phyloP scores from a whole-genome alignment of 2,797 vertebrate species.

The Furcifer pardalis region DNA sequence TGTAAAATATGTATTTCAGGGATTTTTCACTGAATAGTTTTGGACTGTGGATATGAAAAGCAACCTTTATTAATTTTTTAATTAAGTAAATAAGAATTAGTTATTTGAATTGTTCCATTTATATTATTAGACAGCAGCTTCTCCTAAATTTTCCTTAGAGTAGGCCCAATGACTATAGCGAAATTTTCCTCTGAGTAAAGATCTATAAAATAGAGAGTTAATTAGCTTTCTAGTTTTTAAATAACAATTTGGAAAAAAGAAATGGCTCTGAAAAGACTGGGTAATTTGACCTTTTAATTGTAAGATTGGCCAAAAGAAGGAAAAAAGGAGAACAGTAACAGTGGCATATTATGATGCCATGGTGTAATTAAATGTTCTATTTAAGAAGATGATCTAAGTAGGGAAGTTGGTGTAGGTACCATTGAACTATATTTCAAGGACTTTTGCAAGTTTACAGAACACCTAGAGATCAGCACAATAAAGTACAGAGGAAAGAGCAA shows the following conservation, averaged over 20 bases:
- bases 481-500: constrained; percentile 11
- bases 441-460: constrained; percentile 12
- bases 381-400: constrained; percentile 35
- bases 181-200: neutral
- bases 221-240: neutral
- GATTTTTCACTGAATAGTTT: too few species aligned
- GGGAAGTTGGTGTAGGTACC: constrained; percentile 25
- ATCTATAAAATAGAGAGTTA: neutral
- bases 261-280: neutral
- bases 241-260: neutral
- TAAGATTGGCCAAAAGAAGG: neutral
- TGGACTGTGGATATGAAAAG: too few species aligned
- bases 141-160: neutral
- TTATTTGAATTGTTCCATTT: neutral
- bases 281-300: neutral
- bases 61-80: neutral
- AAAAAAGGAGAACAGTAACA: neutral
- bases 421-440: constrained; percentile 29
- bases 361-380: neutral
- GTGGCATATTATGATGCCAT: neutral
- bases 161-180: neutral
- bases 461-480: neutral
- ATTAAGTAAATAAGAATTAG: neutral
- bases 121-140: neutral
- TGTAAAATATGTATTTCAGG: too few species aligned